phyloP scores from a whole-genome alignment of 2,797 vertebrate species.

The Steatocranus sp. region DNA sequence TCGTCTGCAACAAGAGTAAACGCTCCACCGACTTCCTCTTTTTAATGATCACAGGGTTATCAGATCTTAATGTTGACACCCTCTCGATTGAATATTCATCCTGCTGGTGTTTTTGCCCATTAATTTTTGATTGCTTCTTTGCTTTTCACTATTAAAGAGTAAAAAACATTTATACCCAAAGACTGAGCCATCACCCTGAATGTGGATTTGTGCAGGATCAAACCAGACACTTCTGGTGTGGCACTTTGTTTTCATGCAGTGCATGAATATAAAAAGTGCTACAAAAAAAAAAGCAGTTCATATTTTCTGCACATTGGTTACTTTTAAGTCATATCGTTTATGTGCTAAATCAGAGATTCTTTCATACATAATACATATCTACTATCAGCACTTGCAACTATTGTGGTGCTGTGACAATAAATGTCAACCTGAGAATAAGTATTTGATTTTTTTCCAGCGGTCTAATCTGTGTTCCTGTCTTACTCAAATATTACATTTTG shows the following conservation, averaged over 20 bases:
- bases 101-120: conserved; percentile 78
- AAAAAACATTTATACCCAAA: conserved; percentile 73
- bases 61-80: conserved; percentile 81
- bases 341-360: conserved; percentile 33
- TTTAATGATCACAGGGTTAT: conserved; percentile 82
- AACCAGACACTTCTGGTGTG: conserved; percentile 60
- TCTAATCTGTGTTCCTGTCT: not conserved
- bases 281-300: conserved; percentile 47
- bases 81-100: conserved; percentile 79
- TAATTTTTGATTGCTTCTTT: conserved; percentile 79
- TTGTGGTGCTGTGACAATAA: conserved; percentile 17
- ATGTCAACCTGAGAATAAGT: conserved; percentile 26
- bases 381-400: conserved; percentile 17
- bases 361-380: conserved; percentile 55
- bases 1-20: conserved; percentile 74
- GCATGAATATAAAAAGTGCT: conserved; percentile 41
- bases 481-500: not conserved
- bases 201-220: conserved; percentile 68
- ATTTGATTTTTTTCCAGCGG: not conserved
- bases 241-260: conserved; percentile 58
- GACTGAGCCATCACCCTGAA: conserved; percentile 70
- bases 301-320: conserved; percentile 45
- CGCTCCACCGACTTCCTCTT: conserved; percentile 76
- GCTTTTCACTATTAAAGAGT: conserved; percentile 76
- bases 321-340: conserved; percentile 56